A percentile compares a stretch with the other conserved stretches of the same genome.
These are phyloP conservation scores for Platyscapa corneri DNA, from an alignment of 1,140 invertebrate genomes.

Conservation along the genomic window DNA sequence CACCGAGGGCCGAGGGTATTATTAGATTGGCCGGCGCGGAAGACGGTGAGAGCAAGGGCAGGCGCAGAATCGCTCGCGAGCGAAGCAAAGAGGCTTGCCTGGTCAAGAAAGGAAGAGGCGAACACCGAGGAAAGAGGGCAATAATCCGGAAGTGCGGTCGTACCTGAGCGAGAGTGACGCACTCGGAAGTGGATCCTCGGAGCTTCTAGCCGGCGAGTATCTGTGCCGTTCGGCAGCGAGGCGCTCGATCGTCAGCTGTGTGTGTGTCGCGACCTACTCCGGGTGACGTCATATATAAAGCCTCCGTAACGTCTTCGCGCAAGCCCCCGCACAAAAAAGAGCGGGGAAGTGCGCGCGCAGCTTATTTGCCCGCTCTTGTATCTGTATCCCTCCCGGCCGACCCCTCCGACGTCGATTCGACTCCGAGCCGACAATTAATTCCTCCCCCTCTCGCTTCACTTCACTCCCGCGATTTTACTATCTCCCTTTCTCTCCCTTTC, in stretches of 20 bases:
- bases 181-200: conserved; percentile 27
- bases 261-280: conserved; percentile 66
- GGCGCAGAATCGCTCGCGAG: too few species aligned
- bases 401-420: neutral
- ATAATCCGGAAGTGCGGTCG: neutral
- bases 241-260: conserved; percentile 58
- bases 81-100: neutral
- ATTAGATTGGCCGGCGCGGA: too few species aligned
- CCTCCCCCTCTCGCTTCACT: neutral
- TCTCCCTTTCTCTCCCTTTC: neutral
- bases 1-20: too few species aligned
- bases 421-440: neutral
- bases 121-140: neutral
- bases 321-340: conserved; percentile 57
- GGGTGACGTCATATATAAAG: conserved; percentile 71
- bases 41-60: too few species aligned
- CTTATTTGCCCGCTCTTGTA: neutral
- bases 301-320: conserved; percentile 37
- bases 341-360: conserved; percentile 68
- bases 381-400: neutral
- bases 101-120: too few species aligned
- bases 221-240: neutral
- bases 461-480: neutral
- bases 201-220: neutral
- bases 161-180: conserved; percentile 1